These are phyloP conservation scores for Brachionus sp. DNA, from an alignment of 1,140 invertebrate genomes.

Conservation along the genomic window DNA sequence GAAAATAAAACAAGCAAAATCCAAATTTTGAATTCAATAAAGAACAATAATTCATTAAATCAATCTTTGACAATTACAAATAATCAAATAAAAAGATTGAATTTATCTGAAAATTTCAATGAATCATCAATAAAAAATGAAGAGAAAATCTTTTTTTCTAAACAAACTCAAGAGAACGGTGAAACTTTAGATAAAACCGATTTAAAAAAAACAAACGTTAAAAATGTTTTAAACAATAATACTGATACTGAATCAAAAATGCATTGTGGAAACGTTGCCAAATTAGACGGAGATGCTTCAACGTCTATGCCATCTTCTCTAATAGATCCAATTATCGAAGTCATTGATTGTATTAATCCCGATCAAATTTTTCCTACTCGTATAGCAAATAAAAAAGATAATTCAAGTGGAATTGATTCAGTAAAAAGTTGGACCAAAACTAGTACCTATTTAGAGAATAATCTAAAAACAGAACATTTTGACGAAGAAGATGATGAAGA, in stretches of 20 bases:
- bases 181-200: not conserved
- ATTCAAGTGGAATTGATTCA: not conserved
- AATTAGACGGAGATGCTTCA: not conserved
- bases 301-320: not conserved
- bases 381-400: not conserved
- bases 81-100: not conserved
- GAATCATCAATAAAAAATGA: not conserved
- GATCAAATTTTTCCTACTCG: slow-evolving; percentile 40
- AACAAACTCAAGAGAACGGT: not conserved
- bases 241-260: not conserved
- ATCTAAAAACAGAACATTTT: slow-evolving; percentile 2
- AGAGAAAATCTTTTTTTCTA: not conserved
- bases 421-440: not conserved
- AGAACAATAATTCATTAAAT: not conserved
- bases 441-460: not conserved
- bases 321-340: not conserved
- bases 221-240: not conserved
- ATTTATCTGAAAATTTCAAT: not conserved
- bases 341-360: slow-evolving; percentile 38
- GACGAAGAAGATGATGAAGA: slow-evolving; percentile 14
- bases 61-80: not conserved
- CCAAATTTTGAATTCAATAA: no score
- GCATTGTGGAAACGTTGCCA: not conserved
- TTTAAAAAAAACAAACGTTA: not conserved
- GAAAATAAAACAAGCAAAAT: not conserved